These are phyloP conservation scores for Macroglossus sobrinus DNA, from an alignment of 2,113 vertebrate species.

Conservation along the genomic window DNA sequence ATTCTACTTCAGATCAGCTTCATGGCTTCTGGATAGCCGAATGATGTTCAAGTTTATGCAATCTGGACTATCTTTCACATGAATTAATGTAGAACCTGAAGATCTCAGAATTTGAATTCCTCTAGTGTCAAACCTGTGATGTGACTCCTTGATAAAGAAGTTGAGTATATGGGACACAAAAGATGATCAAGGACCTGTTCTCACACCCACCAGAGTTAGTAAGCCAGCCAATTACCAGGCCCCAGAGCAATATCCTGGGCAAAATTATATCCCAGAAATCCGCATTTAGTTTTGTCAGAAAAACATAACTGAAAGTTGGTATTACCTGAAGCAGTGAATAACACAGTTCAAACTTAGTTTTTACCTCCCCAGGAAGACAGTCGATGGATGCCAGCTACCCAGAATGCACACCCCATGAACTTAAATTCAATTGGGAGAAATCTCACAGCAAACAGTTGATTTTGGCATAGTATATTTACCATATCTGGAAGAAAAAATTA, in stretches of 20 bases:
- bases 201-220: neutral
- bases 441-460: neutral
- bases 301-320: neutral
- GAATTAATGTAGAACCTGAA: neutral
- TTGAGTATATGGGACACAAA: neutral
- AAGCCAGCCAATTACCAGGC: neutral
- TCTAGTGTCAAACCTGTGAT: neutral
- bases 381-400: neutral
- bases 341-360: neutral
- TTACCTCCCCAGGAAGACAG: neutral
- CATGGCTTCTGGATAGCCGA: neutral
- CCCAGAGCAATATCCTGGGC: neutral
- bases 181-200: neutral
- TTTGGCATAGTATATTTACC: neutral
- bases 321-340: neutral
- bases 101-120: neutral
- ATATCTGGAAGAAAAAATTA: neutral
- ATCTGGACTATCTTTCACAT: neutral
- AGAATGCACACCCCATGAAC: neutral
- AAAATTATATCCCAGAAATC: neutral
- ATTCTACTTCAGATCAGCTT: neutral
- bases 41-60: neutral
- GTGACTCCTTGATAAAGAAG: neutral
- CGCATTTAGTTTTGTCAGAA: neutral
- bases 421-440: neutral